Conservation (phyloP, 2,797 vertebrate species). For the Spondyliosoma cantharus region DNA sequence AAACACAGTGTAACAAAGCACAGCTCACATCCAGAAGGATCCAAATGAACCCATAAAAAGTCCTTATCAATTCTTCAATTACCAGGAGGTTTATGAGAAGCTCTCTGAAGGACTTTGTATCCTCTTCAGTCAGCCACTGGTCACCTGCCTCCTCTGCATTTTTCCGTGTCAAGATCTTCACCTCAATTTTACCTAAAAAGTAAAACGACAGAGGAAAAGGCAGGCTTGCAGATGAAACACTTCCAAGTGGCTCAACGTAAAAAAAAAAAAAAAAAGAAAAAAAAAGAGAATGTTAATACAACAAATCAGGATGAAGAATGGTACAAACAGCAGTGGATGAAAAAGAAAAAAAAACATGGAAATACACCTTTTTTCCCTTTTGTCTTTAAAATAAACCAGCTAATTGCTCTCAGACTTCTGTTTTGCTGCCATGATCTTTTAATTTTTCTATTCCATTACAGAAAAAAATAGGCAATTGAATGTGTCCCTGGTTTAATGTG, state of each 20-base stretch:
- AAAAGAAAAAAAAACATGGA: constrained; percentile 56
- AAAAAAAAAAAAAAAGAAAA: neutral
- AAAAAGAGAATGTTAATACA: neutral
- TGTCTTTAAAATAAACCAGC: neutral
- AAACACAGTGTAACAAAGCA: neutral
- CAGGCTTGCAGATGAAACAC: neutral
- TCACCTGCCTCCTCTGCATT: constrained; percentile 87
- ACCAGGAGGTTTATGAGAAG: constrained; percentile 96
- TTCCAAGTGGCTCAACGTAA: neutral
- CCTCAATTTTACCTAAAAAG: constrained; percentile 92
- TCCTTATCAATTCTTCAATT: constrained; percentile 45
- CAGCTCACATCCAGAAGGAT: neutral
- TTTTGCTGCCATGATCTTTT: neutral
- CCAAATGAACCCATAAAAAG: constrained; percentile 13
- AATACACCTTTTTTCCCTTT: constrained; percentile 38
- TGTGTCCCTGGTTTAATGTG: neutral
- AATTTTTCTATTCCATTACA: neutral
- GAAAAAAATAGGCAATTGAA: neutral
- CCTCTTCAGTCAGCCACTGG: constrained; percentile 93
- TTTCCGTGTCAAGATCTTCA: constrained; percentile 91
- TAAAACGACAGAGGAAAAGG: neutral
- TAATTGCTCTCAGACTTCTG: neutral
- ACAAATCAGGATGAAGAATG: constrained; percentile 36
- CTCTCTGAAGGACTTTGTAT: constrained; percentile 94
- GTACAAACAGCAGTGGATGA: constrained; percentile 46